Conservation (phyloP, 2,113 vertebrate species). For the Dinomys branickii region DNA sequence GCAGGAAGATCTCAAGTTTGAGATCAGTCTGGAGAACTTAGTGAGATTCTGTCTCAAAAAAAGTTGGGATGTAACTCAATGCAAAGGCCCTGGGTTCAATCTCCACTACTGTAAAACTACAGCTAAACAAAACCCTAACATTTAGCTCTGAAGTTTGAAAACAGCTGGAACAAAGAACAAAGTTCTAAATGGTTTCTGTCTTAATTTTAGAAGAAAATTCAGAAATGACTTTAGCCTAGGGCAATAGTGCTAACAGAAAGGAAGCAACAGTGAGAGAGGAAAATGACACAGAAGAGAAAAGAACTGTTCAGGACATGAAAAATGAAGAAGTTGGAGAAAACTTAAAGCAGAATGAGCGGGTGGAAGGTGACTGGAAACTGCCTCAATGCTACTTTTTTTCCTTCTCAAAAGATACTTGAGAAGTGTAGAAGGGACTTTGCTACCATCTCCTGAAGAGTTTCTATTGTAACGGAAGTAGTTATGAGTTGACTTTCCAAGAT, state of each 20-base stretch:
- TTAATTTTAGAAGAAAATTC: background rate
- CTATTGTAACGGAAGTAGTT: background rate
- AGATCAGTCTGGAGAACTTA: background rate
- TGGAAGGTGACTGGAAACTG: background rate
- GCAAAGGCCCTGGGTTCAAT: background rate
- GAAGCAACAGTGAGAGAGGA: background rate
- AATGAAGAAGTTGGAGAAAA: background rate
- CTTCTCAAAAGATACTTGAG: background rate
- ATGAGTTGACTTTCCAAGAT: background rate
- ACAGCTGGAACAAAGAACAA: background rate
- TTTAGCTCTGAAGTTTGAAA: slow-evolving; percentile 19
- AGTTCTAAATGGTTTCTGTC: background rate
- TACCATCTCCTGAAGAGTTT: background rate
- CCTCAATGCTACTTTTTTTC: background rate
- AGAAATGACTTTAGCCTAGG: background rate
- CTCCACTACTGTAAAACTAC: background rate
- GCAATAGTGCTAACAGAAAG: background rate
- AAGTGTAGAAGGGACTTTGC: background rate
- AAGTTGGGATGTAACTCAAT: background rate
- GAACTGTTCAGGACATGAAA: background rate
- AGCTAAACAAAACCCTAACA: background rate
- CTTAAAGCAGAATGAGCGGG: no score
- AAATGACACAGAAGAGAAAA: background rate
- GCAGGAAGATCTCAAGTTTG: background rate
- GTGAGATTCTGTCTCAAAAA: background rate